phyloP scores from a whole-genome alignment of 2,113 vertebrate genomes.

The Parus major region DNA sequence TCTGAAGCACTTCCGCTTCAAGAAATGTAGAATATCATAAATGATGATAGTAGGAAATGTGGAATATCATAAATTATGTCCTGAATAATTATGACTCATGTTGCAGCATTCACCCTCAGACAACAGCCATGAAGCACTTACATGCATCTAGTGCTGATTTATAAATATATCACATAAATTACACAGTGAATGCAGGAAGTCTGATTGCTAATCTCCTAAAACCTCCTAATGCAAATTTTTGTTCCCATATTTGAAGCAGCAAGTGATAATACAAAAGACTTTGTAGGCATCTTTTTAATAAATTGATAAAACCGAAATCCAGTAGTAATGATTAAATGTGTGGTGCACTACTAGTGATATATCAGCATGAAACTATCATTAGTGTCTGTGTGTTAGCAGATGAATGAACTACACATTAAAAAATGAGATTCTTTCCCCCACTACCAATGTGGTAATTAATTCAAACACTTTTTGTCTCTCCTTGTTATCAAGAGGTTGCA shows the following conservation, averaged over 20 bases:
- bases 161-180: not conserved
- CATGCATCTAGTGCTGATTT: not conserved
- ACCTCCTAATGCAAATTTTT: not conserved
- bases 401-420: not conserved
- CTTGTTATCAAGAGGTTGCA: not conserved
- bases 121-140: not conserved
- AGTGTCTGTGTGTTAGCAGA: not conserved
- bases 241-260: not conserved
- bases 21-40: too few relatives aligned
- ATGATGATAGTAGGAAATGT: not conserved
- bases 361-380: not conserved
- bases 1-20: not conserved
- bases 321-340: not conserved
- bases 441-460: constrained; percentile 3
- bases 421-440: not conserved
- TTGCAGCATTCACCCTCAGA: not conserved
- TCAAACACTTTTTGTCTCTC: constrained; percentile 8
- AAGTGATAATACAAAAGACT: not conserved
- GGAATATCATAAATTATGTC: not conserved
- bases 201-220: not conserved
- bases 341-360: not conserved
- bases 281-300: not conserved
- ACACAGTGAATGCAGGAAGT: not conserved
- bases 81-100: not conserved
- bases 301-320: not conserved